Conservation (phyloP, 1,140 invertebrate species). For the Anoplophora glabripennis region DNA sequence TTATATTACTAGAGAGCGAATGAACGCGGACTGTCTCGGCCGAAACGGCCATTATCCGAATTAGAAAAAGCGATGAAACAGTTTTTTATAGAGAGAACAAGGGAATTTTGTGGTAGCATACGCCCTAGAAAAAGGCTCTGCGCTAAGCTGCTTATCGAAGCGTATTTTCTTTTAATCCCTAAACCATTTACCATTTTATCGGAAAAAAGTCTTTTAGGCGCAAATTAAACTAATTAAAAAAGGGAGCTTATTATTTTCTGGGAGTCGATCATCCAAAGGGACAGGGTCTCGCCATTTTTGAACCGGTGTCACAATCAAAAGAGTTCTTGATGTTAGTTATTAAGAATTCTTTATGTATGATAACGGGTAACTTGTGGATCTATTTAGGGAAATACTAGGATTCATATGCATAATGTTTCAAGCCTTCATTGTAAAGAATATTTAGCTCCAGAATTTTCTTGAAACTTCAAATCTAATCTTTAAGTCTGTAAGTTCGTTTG, state of each 20-base stretch:
- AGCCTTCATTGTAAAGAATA: too few species aligned
- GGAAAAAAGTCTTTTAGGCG: slow-evolving; percentile 1
- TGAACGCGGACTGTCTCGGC: too few species aligned
- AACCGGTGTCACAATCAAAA: neutral
- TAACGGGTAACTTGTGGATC: too few species aligned
- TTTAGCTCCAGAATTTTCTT: too few species aligned
- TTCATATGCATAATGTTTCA: too few species aligned
- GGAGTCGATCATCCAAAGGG: neutral
- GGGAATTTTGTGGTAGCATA: neutral
- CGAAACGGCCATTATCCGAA: too few species aligned
- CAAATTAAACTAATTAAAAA: slow-evolving; percentile 5
- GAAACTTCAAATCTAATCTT: too few species aligned
- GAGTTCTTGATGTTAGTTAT: neutral
- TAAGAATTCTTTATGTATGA: too few species aligned
- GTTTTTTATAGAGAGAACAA: slow-evolving; percentile 3
- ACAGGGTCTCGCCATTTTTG: too few species aligned
- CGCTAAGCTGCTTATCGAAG: slow-evolving; percentile 2
- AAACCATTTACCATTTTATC: slow-evolving; percentile 4
- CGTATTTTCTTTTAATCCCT: slow-evolving; percentile 5
- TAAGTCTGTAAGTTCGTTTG: too few species aligned
- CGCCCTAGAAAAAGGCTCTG: neutral
- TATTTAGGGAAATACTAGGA: too few species aligned
- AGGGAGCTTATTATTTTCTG: neutral
- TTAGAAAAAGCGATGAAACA: neutral
- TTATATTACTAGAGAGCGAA: too few species aligned